Percentiles rank a stretch among this genome's conserved stretches.
phyloP scores from a whole-genome alignment of 2,797 vertebrate species.

The Oophaga sylvatica region DNA sequence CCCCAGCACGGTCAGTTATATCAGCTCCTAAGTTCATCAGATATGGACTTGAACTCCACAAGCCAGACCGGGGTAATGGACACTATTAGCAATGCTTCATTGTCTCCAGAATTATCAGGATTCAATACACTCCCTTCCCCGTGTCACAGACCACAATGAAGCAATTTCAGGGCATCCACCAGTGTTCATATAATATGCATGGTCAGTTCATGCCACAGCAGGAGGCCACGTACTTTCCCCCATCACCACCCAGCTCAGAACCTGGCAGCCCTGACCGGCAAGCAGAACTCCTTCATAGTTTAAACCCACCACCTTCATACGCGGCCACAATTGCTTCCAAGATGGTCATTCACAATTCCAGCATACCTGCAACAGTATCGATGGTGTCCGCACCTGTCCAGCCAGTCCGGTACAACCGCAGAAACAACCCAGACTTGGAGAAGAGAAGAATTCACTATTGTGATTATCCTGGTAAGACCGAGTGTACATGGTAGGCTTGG shows the following conservation, averaged over 20 bases:
- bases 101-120: slow-evolving; percentile 79
- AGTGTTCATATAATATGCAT: slow-evolving; percentile 78
- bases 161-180: slow-evolving; percentile 74
- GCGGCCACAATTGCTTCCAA: slow-evolving; percentile 93
- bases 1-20: slow-evolving; percentile 88
- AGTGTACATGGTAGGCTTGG: neutral
- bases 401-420: slow-evolving; percentile 83
- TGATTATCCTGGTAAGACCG: slow-evolving; percentile 84
- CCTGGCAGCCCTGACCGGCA: slow-evolving; percentile 91
- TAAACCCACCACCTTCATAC: slow-evolving; percentile 92
- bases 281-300: slow-evolving; percentile 88
- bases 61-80: slow-evolving; percentile 81
- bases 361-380: slow-evolving; percentile 76
- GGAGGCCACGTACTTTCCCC: slow-evolving; percentile 87
- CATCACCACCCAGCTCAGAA: slow-evolving; percentile 93
- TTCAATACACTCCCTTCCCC: slow-evolving; percentile 77
- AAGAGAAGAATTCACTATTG: slow-evolving; percentile 96
- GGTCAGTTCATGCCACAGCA: slow-evolving; percentile 78
- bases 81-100: slow-evolving; percentile 77
- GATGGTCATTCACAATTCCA: slow-evolving; percentile 81
- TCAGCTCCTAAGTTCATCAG: slow-evolving; percentile 90
- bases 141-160: slow-evolving; percentile 79
- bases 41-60: slow-evolving; percentile 84
- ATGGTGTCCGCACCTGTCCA: slow-evolving; percentile 78
- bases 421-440: slow-evolving; percentile 95